These are phyloP conservation scores for Hypselothyrea guttata DNA, from an alignment of 2,888 invertebrate genomes.

Conservation along the genomic window DNA sequence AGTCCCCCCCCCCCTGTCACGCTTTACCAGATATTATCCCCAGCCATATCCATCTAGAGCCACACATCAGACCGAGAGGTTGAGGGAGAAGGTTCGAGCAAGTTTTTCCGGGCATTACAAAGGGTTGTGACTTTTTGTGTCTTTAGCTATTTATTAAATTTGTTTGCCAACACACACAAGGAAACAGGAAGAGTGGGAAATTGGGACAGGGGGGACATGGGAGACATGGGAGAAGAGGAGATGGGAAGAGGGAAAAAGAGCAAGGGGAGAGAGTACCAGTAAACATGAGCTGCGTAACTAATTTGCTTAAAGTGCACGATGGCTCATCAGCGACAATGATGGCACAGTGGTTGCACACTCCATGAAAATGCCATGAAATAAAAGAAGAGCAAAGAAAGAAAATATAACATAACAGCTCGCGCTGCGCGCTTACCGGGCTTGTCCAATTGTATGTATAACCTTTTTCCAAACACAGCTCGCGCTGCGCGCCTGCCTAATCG, in stretches of 20 bases:
- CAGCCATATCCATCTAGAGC: conserved; percentile 1
- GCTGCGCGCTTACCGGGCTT: too few species aligned
- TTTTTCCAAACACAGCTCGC: too few species aligned
- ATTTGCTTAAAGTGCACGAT: conserved; percentile 73
- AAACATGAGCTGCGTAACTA: conserved; percentile 76
- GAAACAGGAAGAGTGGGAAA: too few species aligned
- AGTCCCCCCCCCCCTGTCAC: conserved; percentile 2
- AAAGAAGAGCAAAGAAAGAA: background rate
- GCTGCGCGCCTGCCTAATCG: too few species aligned
- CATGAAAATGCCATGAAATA: background rate
- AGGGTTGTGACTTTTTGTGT: conserved; percentile 73
- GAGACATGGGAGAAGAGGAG: background rate
- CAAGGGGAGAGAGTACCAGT: conserved; percentile 42
- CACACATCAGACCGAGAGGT: background rate
- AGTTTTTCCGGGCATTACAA: conserved; percentile 38
- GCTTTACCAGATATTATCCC: background rate
- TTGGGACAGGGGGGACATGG: too few species aligned
- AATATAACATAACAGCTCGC: background rate
- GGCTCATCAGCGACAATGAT: conserved; percentile 63
- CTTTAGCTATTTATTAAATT: conserved; percentile 75
- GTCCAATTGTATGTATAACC: too few species aligned
- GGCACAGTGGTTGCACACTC: conserved; percentile 25
- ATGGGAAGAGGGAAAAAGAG: background rate
- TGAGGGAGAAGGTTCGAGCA: background rate
- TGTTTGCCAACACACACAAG: conserved; percentile 69